phyloP scores from a whole-genome alignment of 2,113 vertebrate genomes.

The Pseudorasbora parva region DNA sequence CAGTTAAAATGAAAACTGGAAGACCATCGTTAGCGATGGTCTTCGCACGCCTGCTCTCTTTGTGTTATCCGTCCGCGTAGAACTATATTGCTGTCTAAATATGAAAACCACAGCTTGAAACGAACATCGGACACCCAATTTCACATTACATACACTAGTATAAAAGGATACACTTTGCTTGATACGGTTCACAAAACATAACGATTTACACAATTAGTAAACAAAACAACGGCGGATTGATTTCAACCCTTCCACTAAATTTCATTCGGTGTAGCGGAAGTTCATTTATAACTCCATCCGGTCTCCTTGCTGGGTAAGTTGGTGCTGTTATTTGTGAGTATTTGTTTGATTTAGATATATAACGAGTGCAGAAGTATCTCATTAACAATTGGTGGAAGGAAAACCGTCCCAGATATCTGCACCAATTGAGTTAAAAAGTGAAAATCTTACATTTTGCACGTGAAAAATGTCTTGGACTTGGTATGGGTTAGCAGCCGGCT shows the following conservation, averaged over 20 bases:
- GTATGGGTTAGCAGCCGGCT: slow-evolving; percentile 25
- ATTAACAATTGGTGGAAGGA: neutral
- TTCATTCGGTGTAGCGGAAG: slow-evolving; percentile 61
- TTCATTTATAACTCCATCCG: slow-evolving; percentile 61
- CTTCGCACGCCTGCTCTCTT: slow-evolving; percentile 57
- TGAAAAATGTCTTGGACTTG: neutral
- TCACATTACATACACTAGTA: neutral
- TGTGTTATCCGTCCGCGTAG: slow-evolving; percentile 65
- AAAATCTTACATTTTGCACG: neutral
- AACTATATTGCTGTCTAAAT: slow-evolving; percentile 57
- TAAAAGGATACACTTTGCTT: neutral
- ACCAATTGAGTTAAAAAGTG: slow-evolving; percentile 7
- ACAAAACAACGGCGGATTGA: slow-evolving; percentile 24
- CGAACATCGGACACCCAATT: neutral
- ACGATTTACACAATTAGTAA: neutral
- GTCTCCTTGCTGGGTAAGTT: slow-evolving; percentile 66
- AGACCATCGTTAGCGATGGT: slow-evolving; percentile 82
- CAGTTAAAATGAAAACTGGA: slow-evolving; percentile 41
- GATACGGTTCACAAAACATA: neutral
- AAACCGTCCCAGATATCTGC: neutral
- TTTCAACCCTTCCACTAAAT: slow-evolving; percentile 20
- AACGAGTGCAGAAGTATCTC: neutral
- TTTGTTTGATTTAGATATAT: neutral
- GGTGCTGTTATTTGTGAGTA: slow-evolving; percentile 40
- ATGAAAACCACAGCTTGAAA: neutral